These are phyloP conservation scores for Caenorhabditis sulstoni DNA, from an alignment of 2,888 invertebrate genomes.

Conservation along the genomic window DNA sequence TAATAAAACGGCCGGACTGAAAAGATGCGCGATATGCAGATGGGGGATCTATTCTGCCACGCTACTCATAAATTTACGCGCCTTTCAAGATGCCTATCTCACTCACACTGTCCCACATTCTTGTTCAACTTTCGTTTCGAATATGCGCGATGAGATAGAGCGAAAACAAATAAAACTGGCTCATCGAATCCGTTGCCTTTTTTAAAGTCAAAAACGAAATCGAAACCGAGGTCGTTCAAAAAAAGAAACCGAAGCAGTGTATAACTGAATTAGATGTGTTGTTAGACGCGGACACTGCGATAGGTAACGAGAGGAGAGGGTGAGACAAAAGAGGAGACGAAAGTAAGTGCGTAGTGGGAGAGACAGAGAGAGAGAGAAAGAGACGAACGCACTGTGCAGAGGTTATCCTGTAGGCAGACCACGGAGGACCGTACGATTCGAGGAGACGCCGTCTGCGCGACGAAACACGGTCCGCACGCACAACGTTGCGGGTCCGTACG, in stretches of 20 bases:
- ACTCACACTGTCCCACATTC: constrained; percentile 15
- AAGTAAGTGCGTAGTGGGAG: constrained; percentile 54
- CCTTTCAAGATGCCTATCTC: constrained; percentile 17
- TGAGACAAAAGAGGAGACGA: background rate
- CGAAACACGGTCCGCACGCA: constrained; percentile 40
- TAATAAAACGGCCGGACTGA: constrained; percentile 21
- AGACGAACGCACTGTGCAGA: constrained; percentile 38
- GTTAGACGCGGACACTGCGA: constrained; percentile 20
- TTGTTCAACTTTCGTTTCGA: constrained; percentile 10
- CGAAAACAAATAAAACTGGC: background rate
- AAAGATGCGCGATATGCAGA: constrained; percentile 23
- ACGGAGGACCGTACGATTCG: background rate
- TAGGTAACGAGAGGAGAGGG: constrained; percentile 22
- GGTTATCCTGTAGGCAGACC: constrained; percentile 9
- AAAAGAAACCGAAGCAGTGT: constrained; percentile 32
- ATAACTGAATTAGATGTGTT: constrained; percentile 11
- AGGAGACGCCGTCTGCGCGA: constrained; percentile 29
- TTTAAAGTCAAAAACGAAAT: background rate
- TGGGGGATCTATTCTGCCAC: constrained; percentile 31
- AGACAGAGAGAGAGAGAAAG: too few species aligned
- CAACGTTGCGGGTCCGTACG: background rate
- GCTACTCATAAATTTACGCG: constrained; percentile 54
- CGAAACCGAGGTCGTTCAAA: constrained; percentile 3
- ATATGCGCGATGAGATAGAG: background rate
- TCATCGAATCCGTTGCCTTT: background rate